Conservation (phyloP, 2,113 vertebrate genomes). For the Daphoenositta chrysoptera region DNA sequence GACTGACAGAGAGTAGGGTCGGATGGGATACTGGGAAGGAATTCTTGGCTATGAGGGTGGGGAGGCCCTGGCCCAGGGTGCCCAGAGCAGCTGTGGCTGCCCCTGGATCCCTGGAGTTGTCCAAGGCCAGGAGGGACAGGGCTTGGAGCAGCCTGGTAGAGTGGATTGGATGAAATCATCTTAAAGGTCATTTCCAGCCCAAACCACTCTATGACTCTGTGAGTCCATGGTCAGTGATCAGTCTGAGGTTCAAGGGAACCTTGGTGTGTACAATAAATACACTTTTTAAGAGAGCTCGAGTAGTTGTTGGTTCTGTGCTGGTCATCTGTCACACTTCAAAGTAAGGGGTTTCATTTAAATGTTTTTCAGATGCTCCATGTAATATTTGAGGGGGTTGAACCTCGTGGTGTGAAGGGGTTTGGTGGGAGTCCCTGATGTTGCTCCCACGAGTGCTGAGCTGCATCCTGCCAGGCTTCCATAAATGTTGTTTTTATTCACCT, state of each 20-base stretch:
- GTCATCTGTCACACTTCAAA: neutral
- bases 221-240: neutral
- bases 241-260: neutral
- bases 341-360: neutral
- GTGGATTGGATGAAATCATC: neutral
- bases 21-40: neutral
- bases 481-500: neutral
- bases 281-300: neutral
- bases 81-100: neutral
- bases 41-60: rapidly evolving
- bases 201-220: neutral
- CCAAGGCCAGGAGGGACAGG: neutral
- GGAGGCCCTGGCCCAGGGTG: neutral
- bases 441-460: neutral
- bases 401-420: rapidly evolving
- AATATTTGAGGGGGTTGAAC: neutral
- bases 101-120: neutral
- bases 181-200: neutral
- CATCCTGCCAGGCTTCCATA: neutral
- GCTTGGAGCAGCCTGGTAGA: rapidly evolving
- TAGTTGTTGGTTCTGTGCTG: neutral
- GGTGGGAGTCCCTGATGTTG: neutral
- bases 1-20: neutral
- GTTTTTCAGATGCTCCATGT: neutral
- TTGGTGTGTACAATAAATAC: neutral